Conservation (phyloP, 2,113 vertebrate species). For the Gila orcuttii region DNA sequence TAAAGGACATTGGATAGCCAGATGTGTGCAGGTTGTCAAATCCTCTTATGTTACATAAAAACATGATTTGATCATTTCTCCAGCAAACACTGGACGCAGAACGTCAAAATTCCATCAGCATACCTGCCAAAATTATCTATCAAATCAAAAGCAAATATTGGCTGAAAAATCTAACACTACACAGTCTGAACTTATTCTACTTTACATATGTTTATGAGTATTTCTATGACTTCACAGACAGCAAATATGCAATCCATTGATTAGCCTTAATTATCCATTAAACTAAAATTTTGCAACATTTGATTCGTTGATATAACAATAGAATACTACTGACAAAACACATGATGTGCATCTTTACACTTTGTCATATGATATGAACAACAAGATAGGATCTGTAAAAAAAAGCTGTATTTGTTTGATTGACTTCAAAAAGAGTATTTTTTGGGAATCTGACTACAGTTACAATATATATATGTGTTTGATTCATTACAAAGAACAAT, state of each 20-base stretch:
- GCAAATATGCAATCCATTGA: not conserved
- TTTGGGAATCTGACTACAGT: too few relatives aligned
- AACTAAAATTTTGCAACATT: not conserved
- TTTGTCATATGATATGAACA: not conserved
- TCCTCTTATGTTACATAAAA: constrained; percentile 37
- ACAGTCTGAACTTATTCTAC: not conserved
- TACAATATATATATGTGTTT: not conserved
- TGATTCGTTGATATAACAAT: not conserved
- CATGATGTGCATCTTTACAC: not conserved
- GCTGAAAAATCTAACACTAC: not conserved
- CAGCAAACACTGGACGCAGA: not conserved
- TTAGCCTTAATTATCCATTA: not conserved
- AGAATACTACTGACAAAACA: not conserved
- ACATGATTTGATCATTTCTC: constrained; percentile 26
- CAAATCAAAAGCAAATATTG: not conserved
- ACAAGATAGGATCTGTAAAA: not conserved
- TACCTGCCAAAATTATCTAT: not conserved
- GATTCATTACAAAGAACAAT: not conserved
- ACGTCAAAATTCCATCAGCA: constrained; percentile 13
- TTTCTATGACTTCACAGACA: not conserved
- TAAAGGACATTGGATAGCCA: constrained; percentile 20
- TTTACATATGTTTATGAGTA: not conserved
- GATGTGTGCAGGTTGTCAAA: constrained; percentile 32
- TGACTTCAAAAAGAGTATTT: too few relatives aligned
- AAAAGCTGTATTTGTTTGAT: too few relatives aligned